Percentiles rank a stretch among this genome's conserved stretches.
phyloP scores from a whole-genome alignment of 2,797 vertebrate species.

The Limosa lapponica region DNA sequence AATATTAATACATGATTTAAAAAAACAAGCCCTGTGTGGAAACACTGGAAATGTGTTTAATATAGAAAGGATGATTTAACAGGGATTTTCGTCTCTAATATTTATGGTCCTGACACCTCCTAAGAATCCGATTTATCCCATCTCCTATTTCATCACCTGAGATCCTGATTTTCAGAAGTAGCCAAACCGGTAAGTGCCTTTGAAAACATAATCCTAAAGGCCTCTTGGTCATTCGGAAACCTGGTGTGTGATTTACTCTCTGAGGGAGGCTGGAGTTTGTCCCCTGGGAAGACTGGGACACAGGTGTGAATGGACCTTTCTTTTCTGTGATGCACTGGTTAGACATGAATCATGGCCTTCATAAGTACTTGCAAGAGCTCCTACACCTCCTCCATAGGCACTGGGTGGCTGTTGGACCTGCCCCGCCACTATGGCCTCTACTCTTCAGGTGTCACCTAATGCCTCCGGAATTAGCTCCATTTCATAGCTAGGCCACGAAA shows the following conservation, averaged over 20 bases:
- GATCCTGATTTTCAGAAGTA: not conserved
- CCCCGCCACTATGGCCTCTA: not conserved
- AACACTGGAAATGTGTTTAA: not conserved
- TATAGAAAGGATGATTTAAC: not conserved
- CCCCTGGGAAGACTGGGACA: not conserved
- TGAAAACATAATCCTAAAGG: not conserved
- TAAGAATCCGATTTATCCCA: not conserved
- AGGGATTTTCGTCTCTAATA: not conserved
- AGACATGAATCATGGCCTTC: not conserved
- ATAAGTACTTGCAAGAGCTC: not conserved
- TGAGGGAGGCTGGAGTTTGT: not conserved
- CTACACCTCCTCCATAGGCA: not conserved
- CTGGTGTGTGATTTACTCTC: not conserved
- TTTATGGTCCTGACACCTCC: not conserved
- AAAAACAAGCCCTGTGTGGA: too few species aligned
- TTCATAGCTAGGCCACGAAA: not conserved
- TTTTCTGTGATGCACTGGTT: not conserved
- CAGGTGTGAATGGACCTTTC: not conserved
- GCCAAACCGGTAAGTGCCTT: not conserved
- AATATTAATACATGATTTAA: too few species aligned
- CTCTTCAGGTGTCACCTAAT: not conserved
- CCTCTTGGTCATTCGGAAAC: not conserved
- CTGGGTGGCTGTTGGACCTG: not conserved
- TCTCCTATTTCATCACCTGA: not conserved
- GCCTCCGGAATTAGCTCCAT: rapidly evolving